A percentile compares a stretch with the other conserved stretches of the same genome.
phyloP scores from a whole-genome alignment of 2,797 vertebrate genomes.

The Eulemur coronatus region DNA sequence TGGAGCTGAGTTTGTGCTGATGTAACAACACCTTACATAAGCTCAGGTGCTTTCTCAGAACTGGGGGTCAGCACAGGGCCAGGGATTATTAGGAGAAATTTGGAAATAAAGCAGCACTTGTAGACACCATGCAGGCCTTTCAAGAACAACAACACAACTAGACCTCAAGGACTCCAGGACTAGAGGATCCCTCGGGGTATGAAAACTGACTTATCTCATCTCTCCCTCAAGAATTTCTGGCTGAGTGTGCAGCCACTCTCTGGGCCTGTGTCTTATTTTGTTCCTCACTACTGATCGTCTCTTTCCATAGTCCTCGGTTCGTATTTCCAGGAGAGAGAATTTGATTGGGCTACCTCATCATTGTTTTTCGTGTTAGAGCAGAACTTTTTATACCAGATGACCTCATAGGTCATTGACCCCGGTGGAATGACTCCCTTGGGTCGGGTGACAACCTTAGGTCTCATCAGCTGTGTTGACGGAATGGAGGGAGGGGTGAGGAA shows the following conservation, averaged over 20 bases:
- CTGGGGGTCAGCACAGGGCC: not conserved
- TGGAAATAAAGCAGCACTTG: not conserved
- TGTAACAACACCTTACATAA: not conserved
- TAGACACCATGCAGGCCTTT: not conserved
- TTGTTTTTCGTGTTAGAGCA: conserved; percentile 38
- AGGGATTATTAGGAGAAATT: not conserved
- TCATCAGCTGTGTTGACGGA: conserved; percentile 52
- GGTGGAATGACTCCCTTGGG: conserved; percentile 47
- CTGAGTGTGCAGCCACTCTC: not conserved
- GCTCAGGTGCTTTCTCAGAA: not conserved
- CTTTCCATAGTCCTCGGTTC: conserved; percentile 9
- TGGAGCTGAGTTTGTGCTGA: not conserved
- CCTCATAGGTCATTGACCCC: conserved; percentile 52
- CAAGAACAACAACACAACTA: not conserved
- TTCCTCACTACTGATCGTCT: not conserved
- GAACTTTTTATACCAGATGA: conserved; percentile 56
- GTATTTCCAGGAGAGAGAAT: conserved; percentile 47
- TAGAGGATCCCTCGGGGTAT: not conserved
- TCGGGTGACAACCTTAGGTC: conserved; percentile 23
- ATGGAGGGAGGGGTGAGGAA: conserved; percentile 1
- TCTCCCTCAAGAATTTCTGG: not conserved
- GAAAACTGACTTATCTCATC: not conserved
- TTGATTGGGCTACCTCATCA: conserved; percentile 41
- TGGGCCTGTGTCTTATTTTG: not conserved
- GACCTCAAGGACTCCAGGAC: not conserved